phyloP scores from a whole-genome alignment of 2,888 invertebrate genomes.

The Apocheima hispidaria region DNA sequence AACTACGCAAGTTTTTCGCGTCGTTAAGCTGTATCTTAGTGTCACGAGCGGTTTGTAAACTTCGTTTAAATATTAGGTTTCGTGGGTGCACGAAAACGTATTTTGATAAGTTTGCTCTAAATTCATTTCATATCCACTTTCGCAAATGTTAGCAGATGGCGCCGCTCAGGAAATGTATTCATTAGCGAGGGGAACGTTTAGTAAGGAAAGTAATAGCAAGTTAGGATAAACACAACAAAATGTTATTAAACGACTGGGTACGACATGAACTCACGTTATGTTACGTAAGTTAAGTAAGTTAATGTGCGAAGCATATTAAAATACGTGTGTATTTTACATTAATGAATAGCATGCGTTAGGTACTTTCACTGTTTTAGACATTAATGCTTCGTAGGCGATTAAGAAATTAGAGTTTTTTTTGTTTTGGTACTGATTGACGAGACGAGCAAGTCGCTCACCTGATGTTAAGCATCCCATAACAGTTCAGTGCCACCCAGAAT shows the following conservation, averaged over 20 bases:
- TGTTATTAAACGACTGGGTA: conserved; percentile 9
- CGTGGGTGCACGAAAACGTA: background rate
- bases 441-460: too few relatives aligned
- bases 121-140: conserved; percentile 20
- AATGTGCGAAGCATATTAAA: conserved; percentile 7
- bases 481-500: too few relatives aligned
- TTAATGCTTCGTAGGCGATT: too few relatives aligned
- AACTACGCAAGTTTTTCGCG: background rate
- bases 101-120: conserved; percentile 15
- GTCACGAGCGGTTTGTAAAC: background rate
- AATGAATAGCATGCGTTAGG: background rate
- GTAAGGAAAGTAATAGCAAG: conserved; percentile 17
- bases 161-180: conserved; percentile 29
- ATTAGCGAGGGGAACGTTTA: conserved; percentile 24
- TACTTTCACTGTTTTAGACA: too few relatives aligned
- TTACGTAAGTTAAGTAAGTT: background rate
- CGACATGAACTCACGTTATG: background rate
- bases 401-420: too few relatives aligned
- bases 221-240: conserved; percentile 22
- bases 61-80: conserved; percentile 7
- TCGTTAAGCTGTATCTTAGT: background rate
- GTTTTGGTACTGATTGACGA: too few relatives aligned
- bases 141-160: conserved; percentile 18
- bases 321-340: background rate
- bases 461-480: too few relatives aligned